These are phyloP conservation scores for Lepus timidus DNA, from an alignment of 2,113 vertebrate genomes.

Conservation along the genomic window DNA sequence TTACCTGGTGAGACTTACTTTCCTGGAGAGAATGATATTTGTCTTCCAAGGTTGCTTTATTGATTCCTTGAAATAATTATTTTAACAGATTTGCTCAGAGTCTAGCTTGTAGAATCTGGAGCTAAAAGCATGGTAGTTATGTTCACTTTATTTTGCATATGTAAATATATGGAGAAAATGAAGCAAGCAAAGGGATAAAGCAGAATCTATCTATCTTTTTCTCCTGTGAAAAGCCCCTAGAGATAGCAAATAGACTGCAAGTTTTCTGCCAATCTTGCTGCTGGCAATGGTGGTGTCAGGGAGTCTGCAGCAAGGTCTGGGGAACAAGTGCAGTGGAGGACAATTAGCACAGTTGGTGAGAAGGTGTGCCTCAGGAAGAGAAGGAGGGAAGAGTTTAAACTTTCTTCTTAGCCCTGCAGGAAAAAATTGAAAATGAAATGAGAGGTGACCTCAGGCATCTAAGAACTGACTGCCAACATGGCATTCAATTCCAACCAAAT, in stretches of 20 bases:
- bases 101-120: not conserved
- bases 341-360: no score
- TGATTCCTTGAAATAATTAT: not conserved
- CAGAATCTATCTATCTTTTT: not conserved
- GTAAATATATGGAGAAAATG: not conserved
- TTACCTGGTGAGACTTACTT: not conserved
- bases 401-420: not conserved
- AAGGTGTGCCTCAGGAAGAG: not conserved
- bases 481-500: not conserved
- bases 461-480: not conserved
- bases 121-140: not conserved
- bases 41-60: not conserved
- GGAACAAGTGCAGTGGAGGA: not conserved
- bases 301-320: no score
- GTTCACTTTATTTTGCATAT: not conserved
- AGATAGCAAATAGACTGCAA: not conserved
- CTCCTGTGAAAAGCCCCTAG: not conserved
- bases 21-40: not conserved
- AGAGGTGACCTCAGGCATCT: not conserved
- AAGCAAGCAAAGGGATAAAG: not conserved
- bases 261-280: fast-evolving
- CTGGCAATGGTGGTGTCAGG: not conserved
- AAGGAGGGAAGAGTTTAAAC: not conserved
- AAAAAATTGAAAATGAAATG: not conserved
- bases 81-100: not conserved